Base-by-base conservation (phyloP, 2,888 invertebrate genomes). In the Pammene fasciana region DNA sequence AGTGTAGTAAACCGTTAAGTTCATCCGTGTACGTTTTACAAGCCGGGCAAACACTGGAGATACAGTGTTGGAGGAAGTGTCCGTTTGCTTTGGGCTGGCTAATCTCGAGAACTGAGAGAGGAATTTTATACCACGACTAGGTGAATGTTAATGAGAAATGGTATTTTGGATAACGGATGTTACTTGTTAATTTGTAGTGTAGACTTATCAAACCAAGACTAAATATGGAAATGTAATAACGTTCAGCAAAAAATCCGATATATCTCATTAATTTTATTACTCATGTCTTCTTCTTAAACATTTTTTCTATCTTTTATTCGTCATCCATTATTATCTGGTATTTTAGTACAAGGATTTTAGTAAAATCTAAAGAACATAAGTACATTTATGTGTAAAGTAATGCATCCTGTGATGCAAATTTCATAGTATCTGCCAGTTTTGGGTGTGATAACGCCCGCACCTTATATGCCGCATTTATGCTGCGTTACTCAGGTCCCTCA, bases 401-500 rank as follows among this genome's bases (percentile, higher is more conserved):
- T 26, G 1, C 26, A 26, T 26, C 4, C 26, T 26, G 26, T 26
- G 26, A 38, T 9, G 8, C 38, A 38, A 38, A 38, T 38, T 38
- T 9, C 7, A 38, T 7, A 5, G 6, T 38, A 38, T 38, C 38
- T 38, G 38, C 9, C 36, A 4, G 8, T 38, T 38, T 38, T 10
- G 18, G 9, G 26, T 59, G 56, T 41, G 36, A 62, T 16, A 48
- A 13, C 9, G 45, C 60, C 67, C 67, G 67, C 67, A 67, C 59
- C 36, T 54, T 60, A 54, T 34, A 60, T 60, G 59, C 52, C 48
- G 26, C 56, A 66, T 46, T 65, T 36, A 36, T 38, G 43, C 18
- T n/a, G 38, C 46, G 46, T 26, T 57, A 43, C 43, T 52, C 41
- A 74, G 72, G 55, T 68, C 64, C 71, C 74, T 73, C 72, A 78